Evolutionary conservation across 2,797 vertebrate species (phyloP), one percentile per base, ranked within the genome.

Genomic region (Holocentrus rufus): DNA sequence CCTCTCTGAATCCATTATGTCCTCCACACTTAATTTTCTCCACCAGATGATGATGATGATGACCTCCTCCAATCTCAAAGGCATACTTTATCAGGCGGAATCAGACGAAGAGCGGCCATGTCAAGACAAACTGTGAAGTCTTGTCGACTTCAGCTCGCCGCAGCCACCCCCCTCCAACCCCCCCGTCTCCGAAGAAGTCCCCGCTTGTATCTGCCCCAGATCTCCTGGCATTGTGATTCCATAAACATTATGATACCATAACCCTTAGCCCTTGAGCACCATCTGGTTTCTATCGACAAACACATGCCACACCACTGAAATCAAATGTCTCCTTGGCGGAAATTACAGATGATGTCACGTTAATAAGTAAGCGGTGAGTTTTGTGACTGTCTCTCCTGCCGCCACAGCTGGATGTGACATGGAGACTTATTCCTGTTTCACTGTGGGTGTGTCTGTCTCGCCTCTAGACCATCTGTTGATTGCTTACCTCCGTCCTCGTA

Each of bases 301-400:
- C 83, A 54, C 87, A 89, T 87, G 85, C 77, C 81, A 71, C 74
- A 30, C 69, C 57, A 27, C 82, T 79, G 81, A 87, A 91, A 89
- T 92, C 75, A 81, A 85, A 87, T 68, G 62, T 25, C 23, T 47
- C 47, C 79, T 79, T 2, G 39, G 74, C 80, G 85, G 86, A 90
- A 89, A 87, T 87, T 76, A 50, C 75, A 49, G 69, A 84, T 89
- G 87, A 92, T 90, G 90, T 93, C 87, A 89, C 70, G 78, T 80
- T 86, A 87, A 62, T 80, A 80, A 79, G 82, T 7, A 27, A 80
- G 68, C 5, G 50, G 69, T 72, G 72, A 86, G 79, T 82, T 88
- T 71, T 81, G 74, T 75, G 55, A 76, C 54, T 0, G 61, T 68
- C 78, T 82, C 64, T 58, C 34, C 22, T 59, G 22, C 36, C 44